Evolutionary conservation across 92 coral and sea anemone genomes (phyloP), one percentile per base, ranked within the genome.

Genomic region (Pocillopora grandis): DNA sequence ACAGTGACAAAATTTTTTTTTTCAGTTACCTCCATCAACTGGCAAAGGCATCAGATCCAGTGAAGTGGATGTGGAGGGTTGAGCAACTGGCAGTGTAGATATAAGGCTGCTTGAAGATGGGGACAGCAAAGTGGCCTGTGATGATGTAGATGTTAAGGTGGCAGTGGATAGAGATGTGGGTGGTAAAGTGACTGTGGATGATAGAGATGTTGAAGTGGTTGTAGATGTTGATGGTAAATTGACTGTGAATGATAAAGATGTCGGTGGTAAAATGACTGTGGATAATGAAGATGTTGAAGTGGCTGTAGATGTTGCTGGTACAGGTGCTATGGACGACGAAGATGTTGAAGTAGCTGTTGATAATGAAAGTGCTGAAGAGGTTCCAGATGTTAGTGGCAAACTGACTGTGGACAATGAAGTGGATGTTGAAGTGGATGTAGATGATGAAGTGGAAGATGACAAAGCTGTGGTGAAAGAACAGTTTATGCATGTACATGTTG

Each of bases 41-140:
- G 61, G 76, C 56, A 37, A 58, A 36, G 33, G 9, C 11, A 18
- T 48, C 58, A 72, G 18, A n/a, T 67, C 5, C 20, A 18, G 19
- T 48, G 61, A 1, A 16, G 76, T 72, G 76, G 76, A 72, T 72
- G 76, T 48, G 33, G 76, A 72, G 61, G 76, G 76, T 72, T 56
- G 11, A 1, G 76, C 2, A 48, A 58, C 8, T 72, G 58, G 17
- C 1, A 36, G 61, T 15, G 21, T 72, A 58, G 61, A 56, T 72
- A 58, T 19, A 11, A 12, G 58, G 48, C 20, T 6, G 55, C 20
- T 33, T 48, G 58, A 14, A 23, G 76, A 13, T 11, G 76, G 16
- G 12, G 61, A 72, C 5, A 5, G 67, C 15, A 58, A 35, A 17
- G 76, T 12, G 17, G 58, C 21, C 21, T 1, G 31, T 1, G 67